Percentiles rank a stretch among this genome's conserved stretches.
These are phyloP conservation scores for Furcula furcula DNA, from an alignment of 2,888 invertebrate species.

Conservation along the genomic window DNA sequence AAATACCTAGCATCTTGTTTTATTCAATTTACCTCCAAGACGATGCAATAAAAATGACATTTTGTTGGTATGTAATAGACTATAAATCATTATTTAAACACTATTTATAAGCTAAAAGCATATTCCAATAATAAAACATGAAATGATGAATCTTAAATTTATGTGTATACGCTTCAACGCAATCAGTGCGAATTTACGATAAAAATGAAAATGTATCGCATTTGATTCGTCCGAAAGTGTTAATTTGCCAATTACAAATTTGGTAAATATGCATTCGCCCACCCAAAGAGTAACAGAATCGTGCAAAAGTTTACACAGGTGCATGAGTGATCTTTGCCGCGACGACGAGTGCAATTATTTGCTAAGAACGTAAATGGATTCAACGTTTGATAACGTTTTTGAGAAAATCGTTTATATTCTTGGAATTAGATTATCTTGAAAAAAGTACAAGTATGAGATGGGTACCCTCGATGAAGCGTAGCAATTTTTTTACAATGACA, in stretches of 20 bases:
- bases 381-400: slow-evolving; percentile 21
- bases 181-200: slow-evolving; percentile 35
- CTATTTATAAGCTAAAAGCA: slow-evolving; percentile 45
- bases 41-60: slow-evolving; percentile 45
- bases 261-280: slow-evolving; percentile 70
- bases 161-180: slow-evolving; percentile 25
- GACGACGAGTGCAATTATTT: slow-evolving; percentile 59
- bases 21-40: slow-evolving; percentile 16
- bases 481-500: slow-evolving; percentile 24
- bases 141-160: slow-evolving; percentile 34
- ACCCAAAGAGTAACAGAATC: slow-evolving; percentile 46
- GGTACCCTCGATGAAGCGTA: slow-evolving; percentile 7
- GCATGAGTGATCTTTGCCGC: slow-evolving; percentile 43
- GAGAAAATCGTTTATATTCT: slow-evolving; percentile 9
- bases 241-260: slow-evolving; percentile 61
- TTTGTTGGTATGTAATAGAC: slow-evolving; percentile 30
- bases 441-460: slow-evolving; percentile 7
- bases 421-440: slow-evolving; percentile 17
- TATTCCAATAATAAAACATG: slow-evolving; percentile 32
- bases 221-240: slow-evolving; percentile 57
- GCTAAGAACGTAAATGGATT: slow-evolving; percentile 32
- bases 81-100: slow-evolving; percentile 40
- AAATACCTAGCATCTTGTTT: neutral
- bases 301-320: slow-evolving; percentile 62
- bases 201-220: slow-evolving; percentile 49